phyloP scores from a whole-genome alignment of 37 sponge, comb jelly and placozoan genomes.

The Aplysina aerophoba region DNA sequence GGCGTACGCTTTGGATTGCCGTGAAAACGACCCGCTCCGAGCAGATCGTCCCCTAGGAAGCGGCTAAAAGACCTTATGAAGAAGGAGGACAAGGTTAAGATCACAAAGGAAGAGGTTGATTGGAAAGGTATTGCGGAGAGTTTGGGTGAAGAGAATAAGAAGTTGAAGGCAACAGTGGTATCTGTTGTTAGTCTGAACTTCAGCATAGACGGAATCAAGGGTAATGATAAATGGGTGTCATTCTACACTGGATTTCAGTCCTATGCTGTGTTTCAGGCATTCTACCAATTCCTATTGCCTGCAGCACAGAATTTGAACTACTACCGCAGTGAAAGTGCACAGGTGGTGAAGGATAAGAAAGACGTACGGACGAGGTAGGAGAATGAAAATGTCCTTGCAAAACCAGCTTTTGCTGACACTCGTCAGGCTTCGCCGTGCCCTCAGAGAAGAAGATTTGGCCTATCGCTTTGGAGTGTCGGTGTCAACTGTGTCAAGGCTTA shows the following conservation, averaged over 20 bases:
- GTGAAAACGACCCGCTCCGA: background rate
- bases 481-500: constrained; percentile 1
- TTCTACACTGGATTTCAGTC: constrained; percentile 22
- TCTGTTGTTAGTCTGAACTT: background rate
- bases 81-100: background rate
- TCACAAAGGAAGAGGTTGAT: constrained; percentile 1
- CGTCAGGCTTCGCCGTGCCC: background rate
- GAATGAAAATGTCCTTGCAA: constrained; percentile 1
- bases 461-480: background rate
- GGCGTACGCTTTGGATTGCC: constrained; percentile 11
- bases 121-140: background rate
- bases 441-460: constrained; percentile 7
- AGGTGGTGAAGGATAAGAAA: background rate
- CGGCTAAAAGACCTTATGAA: background rate
- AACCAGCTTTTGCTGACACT: constrained; percentile 9
- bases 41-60: constrained; percentile 4
- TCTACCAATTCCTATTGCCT: background rate
- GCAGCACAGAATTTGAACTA: constrained; percentile 16
- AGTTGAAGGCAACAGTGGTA: background rate
- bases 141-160: background rate
- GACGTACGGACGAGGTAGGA: background rate
- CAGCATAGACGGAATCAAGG: background rate
- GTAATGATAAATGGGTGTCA: constrained; percentile 2
- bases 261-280: background rate
- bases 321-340: background rate